These are phyloP conservation scores for Onychostruthus taczanowskii DNA, from an alignment of 2,113 vertebrate genomes.

Conservation along the genomic window DNA sequence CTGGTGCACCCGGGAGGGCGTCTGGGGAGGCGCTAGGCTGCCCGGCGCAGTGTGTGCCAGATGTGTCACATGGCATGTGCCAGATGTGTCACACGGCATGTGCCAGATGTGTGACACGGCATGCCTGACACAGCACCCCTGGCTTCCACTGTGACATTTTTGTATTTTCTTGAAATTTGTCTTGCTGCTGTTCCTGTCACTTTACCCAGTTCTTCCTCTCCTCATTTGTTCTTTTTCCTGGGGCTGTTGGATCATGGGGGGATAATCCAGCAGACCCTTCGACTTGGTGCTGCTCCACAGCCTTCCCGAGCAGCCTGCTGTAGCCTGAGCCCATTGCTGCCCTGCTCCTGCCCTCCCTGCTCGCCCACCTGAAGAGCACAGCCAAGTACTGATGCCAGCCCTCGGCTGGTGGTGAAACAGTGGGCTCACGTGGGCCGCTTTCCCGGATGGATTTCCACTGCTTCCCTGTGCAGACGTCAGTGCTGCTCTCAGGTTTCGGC, in stretches of 20 bases:
- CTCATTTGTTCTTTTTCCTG: not conserved
- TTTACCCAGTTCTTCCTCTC: not conserved
- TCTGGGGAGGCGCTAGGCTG: accelerated
- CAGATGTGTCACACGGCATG: accelerated
- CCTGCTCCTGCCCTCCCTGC: not conserved
- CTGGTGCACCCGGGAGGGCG: accelerated
- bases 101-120: not conserved
- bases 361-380: accelerated
- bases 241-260: accelerated
- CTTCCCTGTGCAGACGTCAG: accelerated
- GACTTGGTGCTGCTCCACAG: accelerated
- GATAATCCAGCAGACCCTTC: not conserved
- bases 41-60: accelerated
- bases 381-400: accelerated
- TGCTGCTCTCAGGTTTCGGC: not conserved
- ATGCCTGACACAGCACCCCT: accelerated
- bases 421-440: accelerated
- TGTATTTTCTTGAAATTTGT: not conserved
- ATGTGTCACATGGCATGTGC: accelerated
- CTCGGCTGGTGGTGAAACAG: accelerated
- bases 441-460: accelerated
- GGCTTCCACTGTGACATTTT: not conserved
- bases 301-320: not conserved
- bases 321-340: not conserved
- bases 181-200: not conserved